phyloP scores from a whole-genome alignment of 2,888 invertebrate species.

The Psylliodes chrysocephalus region DNA sequence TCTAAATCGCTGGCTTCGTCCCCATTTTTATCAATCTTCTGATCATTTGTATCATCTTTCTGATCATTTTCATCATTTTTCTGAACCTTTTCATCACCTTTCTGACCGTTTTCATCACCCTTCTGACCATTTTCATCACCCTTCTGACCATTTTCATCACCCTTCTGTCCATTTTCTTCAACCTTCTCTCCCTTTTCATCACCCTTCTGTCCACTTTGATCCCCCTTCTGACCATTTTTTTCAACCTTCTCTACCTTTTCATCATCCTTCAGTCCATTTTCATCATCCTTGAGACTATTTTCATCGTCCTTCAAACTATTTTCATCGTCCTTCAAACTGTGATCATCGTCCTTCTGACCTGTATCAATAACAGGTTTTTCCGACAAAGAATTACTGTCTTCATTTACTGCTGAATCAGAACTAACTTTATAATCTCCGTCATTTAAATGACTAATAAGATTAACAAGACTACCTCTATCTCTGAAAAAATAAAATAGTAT shows the following conservation, averaged over 20 bases:
- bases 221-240: conserved; percentile 28
- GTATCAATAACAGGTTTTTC: conserved; percentile 70
- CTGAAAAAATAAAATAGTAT: conserved; percentile 53
- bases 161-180: not conserved
- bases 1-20: not conserved
- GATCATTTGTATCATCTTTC: not conserved
- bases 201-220: conserved; percentile 13
- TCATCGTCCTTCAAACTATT: conserved; percentile 25
- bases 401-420: conserved; percentile 70
- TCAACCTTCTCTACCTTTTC: conserved; percentile 1
- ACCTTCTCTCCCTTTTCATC: conserved; percentile 66
- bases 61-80: not conserved
- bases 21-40: not conserved
- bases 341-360: conserved; percentile 61
- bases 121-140: not conserved
- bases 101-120: not conserved
- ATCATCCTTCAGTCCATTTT: conserved; percentile 24
- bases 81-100: not conserved
- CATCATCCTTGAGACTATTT: conserved; percentile 37
- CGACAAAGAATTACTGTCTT: conserved; percentile 71
- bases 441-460: conserved; percentile 79
- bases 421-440: conserved; percentile 75
- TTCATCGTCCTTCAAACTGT: conserved; percentile 13
- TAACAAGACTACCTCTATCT: conserved; percentile 78
- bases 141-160: conserved; percentile 38